Conservation (phyloP, 2,797 vertebrate species). For the Silurus lanzhouensis region DNA sequence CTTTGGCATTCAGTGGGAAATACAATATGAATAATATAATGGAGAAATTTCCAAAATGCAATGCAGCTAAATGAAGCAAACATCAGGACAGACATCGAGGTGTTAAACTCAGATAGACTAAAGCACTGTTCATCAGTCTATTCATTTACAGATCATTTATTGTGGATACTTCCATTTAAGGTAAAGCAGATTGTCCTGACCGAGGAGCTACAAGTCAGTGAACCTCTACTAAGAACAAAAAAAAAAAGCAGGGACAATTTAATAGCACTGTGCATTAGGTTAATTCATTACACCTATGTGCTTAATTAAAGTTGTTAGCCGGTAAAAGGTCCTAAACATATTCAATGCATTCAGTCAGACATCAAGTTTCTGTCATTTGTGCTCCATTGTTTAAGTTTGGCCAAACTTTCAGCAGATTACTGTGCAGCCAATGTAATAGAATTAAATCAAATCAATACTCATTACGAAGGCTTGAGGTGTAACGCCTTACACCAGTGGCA, state of each 20-base stretch:
- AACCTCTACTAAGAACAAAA: not conserved
- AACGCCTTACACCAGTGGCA: no score
- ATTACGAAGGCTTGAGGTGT: not conserved
- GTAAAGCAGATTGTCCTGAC: not conserved
- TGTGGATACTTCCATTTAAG: not conserved
- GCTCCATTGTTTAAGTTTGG: not conserved
- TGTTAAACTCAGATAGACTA: not conserved
- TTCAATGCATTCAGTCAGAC: constrained; percentile 6
- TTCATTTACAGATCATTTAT: no score
- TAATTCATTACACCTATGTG: not conserved
- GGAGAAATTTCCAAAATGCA: not conserved
- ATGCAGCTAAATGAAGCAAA: not conserved
- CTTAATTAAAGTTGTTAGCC: constrained; percentile 6
- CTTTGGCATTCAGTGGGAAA: not conserved
- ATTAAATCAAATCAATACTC: constrained; percentile 13
- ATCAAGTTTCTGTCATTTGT: not conserved
- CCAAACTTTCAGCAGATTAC: not conserved
- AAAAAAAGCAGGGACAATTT: not conserved
- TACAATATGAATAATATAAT: not conserved
- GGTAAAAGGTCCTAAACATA: not conserved
- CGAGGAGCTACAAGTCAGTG: not conserved
- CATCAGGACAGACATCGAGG: not conserved
- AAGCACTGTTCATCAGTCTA: not conserved
- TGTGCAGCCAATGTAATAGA: constrained; percentile 3
- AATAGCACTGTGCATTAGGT: not conserved